Evolutionary conservation across 2,888 invertebrate genomes (phyloP), one percentile per base, ranked within the genome.

Genomic region (Cremastinae sp.): DNA sequence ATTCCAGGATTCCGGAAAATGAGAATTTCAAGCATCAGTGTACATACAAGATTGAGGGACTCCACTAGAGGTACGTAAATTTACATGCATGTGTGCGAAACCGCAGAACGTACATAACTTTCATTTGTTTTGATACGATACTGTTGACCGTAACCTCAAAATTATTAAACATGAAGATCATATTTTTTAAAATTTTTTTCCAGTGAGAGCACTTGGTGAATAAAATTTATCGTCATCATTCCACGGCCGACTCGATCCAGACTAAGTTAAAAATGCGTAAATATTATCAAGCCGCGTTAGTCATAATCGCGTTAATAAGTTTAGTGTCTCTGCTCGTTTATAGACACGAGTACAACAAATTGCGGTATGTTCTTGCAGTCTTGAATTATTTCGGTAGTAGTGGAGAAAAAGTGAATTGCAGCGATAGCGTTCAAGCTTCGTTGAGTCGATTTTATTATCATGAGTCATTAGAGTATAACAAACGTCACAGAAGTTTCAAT

Each of bases 291-390:
- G 91, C 96, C 55, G 90, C 94, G 62, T 91, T 97, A 62, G 90
- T 95, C 64, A 90, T 96, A 12, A 91, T 94, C 62, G 95, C 96
- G 65, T 90, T 93, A 79, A 87, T 95, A 39, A 96, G 96, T 88
- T 91, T 96, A 39, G 90, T 94, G 12, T 92, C 95, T 10, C 91
- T 97, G 78, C 90, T 97, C 18, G 93, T 96, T 85, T 97, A 97
- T 87, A 93, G 96, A 77, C 96, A 95, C 83, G 96, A 97, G 88
- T 97, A 97, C 85, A 95, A 95, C 87, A 93, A 94, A 51, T 90
- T 97, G 0, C 93, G 96, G 79, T 96, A 96, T 90, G 96, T 97
- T 0, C 89, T 97, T 10, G 95, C 96, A 90, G 96, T 96, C 7
- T 92, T 97, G 3, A 96, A 96, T 88, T 96, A 96, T 86, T 97